These are phyloP conservation scores for Subanguina moxae DNA, from an alignment of 1,140 invertebrate species.

Conservation along the genomic window DNA sequence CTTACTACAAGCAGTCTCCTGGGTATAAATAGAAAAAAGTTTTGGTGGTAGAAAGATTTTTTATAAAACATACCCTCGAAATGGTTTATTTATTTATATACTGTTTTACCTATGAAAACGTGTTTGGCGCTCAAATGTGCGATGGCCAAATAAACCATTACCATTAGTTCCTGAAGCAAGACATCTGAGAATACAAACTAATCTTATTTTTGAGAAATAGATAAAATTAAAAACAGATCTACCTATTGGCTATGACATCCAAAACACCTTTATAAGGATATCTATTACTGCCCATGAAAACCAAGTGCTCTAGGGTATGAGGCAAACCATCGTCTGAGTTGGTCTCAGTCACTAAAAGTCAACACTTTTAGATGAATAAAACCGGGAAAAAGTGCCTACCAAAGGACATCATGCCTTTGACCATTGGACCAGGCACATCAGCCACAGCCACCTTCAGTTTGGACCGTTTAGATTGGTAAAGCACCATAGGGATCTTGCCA, in stretches of 20 bases:
- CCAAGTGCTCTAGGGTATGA: constrained; percentile 83
- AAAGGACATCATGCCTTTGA: constrained; percentile 28
- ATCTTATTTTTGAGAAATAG: too few species aligned
- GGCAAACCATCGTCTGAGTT: constrained; percentile 84
- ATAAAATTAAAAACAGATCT: constrained; percentile 60
- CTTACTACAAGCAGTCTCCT: too few species aligned
- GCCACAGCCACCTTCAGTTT: constrained; percentile 27
- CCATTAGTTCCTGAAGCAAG: neutral
- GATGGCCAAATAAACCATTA: too few species aligned
- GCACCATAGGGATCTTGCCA: constrained; percentile 25
- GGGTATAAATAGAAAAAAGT: too few species aligned
- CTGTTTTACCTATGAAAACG: too few species aligned
- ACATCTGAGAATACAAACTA: constrained; percentile 63
- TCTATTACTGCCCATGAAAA: constrained; percentile 81
- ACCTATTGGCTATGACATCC: constrained; percentile 77
- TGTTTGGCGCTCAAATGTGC: too few species aligned
- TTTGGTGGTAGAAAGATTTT: too few species aligned
- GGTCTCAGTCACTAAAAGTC: constrained; percentile 75
- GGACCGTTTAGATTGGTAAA: constrained; percentile 35
- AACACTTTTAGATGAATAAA: neutral
- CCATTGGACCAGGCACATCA: constrained; percentile 28
- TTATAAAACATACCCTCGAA: too few species aligned
- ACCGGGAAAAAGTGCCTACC: constrained; percentile 12
- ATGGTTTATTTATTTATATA: too few species aligned
- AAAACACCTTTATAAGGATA: constrained; percentile 80